phyloP scores from a whole-genome alignment of 2,113 vertebrate genomes.

The Zosterops japonicus region DNA sequence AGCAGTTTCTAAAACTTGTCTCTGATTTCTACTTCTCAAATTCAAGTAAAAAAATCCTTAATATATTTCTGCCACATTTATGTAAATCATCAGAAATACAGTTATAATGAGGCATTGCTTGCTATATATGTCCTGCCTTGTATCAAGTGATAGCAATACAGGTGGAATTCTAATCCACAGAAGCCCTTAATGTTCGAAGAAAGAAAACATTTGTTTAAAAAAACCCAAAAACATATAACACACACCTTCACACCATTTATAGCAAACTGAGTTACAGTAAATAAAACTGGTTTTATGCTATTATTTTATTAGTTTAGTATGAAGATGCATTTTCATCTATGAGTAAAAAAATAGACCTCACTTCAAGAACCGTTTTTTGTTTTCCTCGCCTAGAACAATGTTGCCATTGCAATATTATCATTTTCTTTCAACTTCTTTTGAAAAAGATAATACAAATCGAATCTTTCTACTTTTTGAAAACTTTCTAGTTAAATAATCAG shows the following conservation, averaged over 20 bases:
- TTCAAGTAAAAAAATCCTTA: background rate
- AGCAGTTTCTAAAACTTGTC: background rate
- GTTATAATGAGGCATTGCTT: conserved; percentile 36
- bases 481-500: background rate
- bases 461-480: background rate
- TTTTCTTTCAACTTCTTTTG: background rate
- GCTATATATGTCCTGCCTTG: background rate
- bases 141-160: background rate
- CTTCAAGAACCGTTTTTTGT: background rate
- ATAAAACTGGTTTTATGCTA: background rate
- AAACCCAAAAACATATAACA: background rate
- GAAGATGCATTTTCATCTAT: background rate
- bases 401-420: background rate
- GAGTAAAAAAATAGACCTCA: background rate
- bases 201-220: background rate
- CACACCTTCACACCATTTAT: background rate
- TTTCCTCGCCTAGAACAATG: background rate
- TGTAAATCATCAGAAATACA: conserved; percentile 35
- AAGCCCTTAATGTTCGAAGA: background rate
- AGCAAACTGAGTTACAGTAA: background rate
- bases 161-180: background rate
- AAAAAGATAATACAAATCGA: background rate
- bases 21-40: background rate
- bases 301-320: background rate
- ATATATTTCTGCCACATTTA: conserved; percentile 52